Evolutionary conservation across 2,113 vertebrate species (phyloP).

Genomic region (Pontoporia blainvillei): DNA sequence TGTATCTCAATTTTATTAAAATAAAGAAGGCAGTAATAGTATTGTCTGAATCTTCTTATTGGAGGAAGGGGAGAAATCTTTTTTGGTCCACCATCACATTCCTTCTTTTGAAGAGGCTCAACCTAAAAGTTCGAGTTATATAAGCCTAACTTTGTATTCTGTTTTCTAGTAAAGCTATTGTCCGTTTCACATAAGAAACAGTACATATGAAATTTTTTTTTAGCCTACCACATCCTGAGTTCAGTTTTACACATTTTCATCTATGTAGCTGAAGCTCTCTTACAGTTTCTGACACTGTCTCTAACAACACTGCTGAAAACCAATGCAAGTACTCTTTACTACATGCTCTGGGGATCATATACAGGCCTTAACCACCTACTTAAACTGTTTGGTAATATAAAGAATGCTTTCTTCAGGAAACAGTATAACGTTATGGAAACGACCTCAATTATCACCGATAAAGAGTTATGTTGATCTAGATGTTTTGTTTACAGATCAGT

Average conservation of each 20-base stretch:
- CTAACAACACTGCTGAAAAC: not conserved
- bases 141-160: not conserved
- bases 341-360: not conserved
- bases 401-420: not conserved
- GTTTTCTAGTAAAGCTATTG: not conserved
- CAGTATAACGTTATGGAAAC: not conserved
- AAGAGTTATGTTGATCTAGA: not conserved
- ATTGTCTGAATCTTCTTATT: not conserved
- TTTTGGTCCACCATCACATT: not conserved
- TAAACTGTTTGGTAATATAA: not conserved
- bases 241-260: conserved; percentile 27
- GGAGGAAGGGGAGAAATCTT: not conserved
- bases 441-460: not conserved
- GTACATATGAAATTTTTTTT: not conserved
- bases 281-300: not conserved
- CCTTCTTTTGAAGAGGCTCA: not conserved
- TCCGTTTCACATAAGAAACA: not conserved
- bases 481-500: not conserved
- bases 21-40: not conserved
- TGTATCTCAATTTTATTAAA: not conserved
- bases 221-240: conserved; percentile 33
- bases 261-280: not conserved
- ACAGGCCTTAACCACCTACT: not conserved
- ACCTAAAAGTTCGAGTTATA: not conserved
- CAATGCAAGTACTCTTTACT: not conserved